Evolutionary conservation across 2,113 vertebrate species (phyloP).

Genomic region (Lasiurus cinereus): DNA sequence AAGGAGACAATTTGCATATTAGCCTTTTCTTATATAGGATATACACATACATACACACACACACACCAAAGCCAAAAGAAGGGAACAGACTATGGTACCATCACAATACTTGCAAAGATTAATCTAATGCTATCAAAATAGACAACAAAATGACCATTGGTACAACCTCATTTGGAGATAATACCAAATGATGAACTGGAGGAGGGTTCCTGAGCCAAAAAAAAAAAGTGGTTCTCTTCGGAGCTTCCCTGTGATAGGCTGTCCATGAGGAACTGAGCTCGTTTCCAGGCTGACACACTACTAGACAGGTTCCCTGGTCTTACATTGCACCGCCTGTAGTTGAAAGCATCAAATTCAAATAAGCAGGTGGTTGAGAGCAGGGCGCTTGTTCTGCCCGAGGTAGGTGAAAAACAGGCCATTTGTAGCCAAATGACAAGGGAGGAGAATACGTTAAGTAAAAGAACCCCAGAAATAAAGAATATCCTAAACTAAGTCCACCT

Average conservation of each 20-base stretch:
- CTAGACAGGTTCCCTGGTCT: background rate
- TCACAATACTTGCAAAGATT: background rate
- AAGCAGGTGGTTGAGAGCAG: background rate
- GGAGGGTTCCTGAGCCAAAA: background rate
- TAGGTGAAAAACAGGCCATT: background rate
- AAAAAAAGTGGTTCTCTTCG: background rate
- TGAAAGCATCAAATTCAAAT: background rate
- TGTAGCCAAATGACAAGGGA: background rate
- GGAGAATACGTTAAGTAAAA: background rate
- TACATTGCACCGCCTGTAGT: background rate
- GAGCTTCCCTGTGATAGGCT: background rate
- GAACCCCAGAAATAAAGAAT: background rate
- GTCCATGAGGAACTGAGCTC: accelerated
- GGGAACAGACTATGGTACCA: background rate
- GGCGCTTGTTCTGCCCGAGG: background rate
- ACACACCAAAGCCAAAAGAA: background rate
- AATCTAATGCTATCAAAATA: background rate
- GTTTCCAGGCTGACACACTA: background rate
- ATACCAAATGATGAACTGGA: background rate
- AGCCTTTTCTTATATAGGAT: too few relatives aligned
- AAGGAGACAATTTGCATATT: too few relatives aligned
- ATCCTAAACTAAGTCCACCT: background rate
- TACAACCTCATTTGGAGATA: background rate
- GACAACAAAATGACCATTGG: background rate
- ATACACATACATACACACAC: too few relatives aligned